Evolutionary conservation across 2,888 invertebrate genomes (phyloP).

Genomic region (Pseudoips prasinana): DNA sequence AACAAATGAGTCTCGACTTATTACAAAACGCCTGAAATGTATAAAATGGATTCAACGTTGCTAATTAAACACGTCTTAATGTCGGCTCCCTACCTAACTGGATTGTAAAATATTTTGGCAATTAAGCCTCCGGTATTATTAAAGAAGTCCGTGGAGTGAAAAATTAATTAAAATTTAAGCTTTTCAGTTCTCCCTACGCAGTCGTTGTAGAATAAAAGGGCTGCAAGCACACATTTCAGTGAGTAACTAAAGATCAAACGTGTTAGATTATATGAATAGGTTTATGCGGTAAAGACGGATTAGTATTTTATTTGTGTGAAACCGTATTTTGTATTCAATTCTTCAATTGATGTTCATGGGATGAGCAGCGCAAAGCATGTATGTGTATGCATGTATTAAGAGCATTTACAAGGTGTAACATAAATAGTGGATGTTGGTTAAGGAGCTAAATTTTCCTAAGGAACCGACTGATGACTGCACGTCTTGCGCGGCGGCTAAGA

Average conservation of each 20-base stretch:
- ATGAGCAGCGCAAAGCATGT: too few species aligned
- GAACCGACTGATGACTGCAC: too few species aligned
- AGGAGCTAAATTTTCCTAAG: too few species aligned
- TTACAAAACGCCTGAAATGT: conserved; percentile 20
- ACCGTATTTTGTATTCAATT: conserved; percentile 1
- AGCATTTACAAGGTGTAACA: too few species aligned
- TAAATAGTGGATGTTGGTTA: too few species aligned
- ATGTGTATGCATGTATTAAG: too few species aligned
- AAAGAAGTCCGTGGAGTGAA: conserved; percentile 71
- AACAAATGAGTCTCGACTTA: conserved; percentile 25
- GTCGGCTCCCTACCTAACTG: conserved; percentile 45
- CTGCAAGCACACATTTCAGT: conserved; percentile 65
- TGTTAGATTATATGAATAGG: conserved; percentile 70
- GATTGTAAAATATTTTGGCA: conserved; percentile 70
- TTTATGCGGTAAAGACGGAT: conserved; percentile 56
- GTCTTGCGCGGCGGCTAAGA: too few species aligned
- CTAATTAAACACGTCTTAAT: conserved; percentile 66
- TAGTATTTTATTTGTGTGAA: conserved; percentile 46
- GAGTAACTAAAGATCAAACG: conserved; percentile 73
- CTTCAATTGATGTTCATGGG: too few species aligned
- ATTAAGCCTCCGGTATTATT: conserved; percentile 63
- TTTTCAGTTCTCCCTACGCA: conserved; percentile 59
- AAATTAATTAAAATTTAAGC: conserved; percentile 79
- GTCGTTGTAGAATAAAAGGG: conserved; percentile 60
- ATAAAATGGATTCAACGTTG: conserved; percentile 46